A percentile compares a stretch with the other conserved stretches of the same genome.
These are phyloP conservation scores for Asbolus verrucosus DNA, from an alignment of 1,140 invertebrate genomes.

Conservation along the genomic window DNA sequence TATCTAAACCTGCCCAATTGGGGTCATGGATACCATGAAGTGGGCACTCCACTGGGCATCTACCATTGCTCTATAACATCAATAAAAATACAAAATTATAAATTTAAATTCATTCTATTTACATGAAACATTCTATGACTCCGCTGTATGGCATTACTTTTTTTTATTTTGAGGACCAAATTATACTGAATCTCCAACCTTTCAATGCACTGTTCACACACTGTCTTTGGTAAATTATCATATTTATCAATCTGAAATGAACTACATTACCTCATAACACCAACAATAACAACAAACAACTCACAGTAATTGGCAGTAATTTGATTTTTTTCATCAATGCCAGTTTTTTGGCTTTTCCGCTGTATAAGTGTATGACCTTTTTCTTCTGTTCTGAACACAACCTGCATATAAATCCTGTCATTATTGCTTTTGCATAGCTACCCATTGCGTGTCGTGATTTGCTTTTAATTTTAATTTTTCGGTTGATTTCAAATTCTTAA, in stretches of 20 bases:
- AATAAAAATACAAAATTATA: no score
- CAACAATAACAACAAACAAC: constrained; percentile 25
- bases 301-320: constrained; percentile 56
- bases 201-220: constrained; percentile 57
- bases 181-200: constrained; percentile 57
- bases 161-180: constrained; percentile 55
- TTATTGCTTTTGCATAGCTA: constrained; percentile 56
- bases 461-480: no score
- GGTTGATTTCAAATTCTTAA: no score
- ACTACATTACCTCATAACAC: constrained; percentile 14
- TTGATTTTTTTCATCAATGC: constrained; percentile 56
- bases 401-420: constrained; percentile 59
- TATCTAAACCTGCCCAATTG: constrained; percentile 22
- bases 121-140: constrained; percentile 55
- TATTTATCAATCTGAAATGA: constrained; percentile 56
- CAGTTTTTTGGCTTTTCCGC: constrained; percentile 54
- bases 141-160: constrained; percentile 52
- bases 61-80: constrained; percentile 55
- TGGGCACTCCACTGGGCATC: constrained; percentile 57
- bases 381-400: constrained; percentile 59
- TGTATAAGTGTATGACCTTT: constrained; percentile 59
- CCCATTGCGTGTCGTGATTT: no score
- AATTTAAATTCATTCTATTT: no score
- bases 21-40: constrained; percentile 53
- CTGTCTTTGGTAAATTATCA: constrained; percentile 60